phyloP scores from a whole-genome alignment of 2,888 invertebrate genomes.

The Perdita meconis region DNA sequence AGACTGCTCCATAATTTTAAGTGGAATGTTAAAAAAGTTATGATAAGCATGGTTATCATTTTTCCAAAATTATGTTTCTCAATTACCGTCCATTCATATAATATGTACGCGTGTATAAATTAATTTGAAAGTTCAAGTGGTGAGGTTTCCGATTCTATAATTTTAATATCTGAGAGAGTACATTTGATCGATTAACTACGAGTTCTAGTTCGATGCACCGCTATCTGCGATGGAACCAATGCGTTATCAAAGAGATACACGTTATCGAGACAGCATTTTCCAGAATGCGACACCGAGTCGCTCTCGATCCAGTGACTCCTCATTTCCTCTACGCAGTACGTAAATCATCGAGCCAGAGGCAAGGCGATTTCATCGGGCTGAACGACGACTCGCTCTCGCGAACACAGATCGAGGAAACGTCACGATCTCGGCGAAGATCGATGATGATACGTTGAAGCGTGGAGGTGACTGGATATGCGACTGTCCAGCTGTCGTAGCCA shows the following conservation, averaged over 20 bases:
- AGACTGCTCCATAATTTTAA: too few relatives aligned
- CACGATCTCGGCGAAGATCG: constrained; percentile 50
- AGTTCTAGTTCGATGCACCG: background rate
- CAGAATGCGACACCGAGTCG: constrained; percentile 58
- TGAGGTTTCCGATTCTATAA: too few relatives aligned
- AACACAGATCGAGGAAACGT: constrained; percentile 24
- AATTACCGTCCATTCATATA: too few relatives aligned
- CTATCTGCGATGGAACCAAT: background rate
- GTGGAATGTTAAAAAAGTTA: too few relatives aligned
- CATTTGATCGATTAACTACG: background rate
- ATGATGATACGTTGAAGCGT: constrained; percentile 51
- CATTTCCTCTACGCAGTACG: constrained; percentile 52
- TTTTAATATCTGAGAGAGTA: too few relatives aligned
- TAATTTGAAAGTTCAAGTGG: too few relatives aligned
- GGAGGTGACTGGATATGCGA: constrained; percentile 53
- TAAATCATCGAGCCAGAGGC: constrained; percentile 67
- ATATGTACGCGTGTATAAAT: too few relatives aligned
- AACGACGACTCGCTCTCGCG: constrained; percentile 57
- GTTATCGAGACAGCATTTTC: constrained; percentile 24
- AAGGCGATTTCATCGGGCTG: constrained; percentile 69
- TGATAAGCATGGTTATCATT: too few relatives aligned
- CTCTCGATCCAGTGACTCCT: constrained; percentile 33
- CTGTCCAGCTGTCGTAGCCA: constrained; percentile 69
- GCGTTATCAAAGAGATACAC: constrained; percentile 9
- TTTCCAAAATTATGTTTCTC: too few relatives aligned